These are phyloP conservation scores for Sarcophaga peregrina DNA, from an alignment of 1,140 invertebrate species.

Conservation along the genomic window DNA sequence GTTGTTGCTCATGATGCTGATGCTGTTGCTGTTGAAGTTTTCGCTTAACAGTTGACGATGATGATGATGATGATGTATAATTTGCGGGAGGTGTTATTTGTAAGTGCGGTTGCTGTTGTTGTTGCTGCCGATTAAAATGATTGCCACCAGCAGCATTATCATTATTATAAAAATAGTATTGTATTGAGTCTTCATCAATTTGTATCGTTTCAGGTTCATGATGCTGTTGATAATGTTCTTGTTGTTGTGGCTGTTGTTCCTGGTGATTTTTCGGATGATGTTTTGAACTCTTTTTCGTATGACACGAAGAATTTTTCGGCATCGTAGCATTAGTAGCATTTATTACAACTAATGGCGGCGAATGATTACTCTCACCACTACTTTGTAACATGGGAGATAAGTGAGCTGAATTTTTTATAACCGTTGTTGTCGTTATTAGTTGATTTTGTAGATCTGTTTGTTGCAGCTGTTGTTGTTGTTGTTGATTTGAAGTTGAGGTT, in stretches of 20 bases:
- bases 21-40: conserved; percentile 34
- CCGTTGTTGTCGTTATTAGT: background rate
- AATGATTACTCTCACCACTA: conserved; percentile 45
- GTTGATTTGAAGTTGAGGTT: conserved; percentile 42
- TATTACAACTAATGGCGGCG: conserved; percentile 32
- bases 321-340: background rate
- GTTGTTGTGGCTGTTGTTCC: conserved; percentile 33
- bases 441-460: conserved; percentile 38
- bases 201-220: conserved; percentile 56
- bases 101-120: conserved; percentile 43
- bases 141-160: conserved; percentile 6
- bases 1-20: background rate
- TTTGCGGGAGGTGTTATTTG: conserved; percentile 44
- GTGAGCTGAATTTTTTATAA: conserved; percentile 31
- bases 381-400: conserved; percentile 44
- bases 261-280: conserved; percentile 38
- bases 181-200: conserved; percentile 19
- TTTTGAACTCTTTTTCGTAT: conserved; percentile 32
- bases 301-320: background rate
- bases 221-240: conserved; percentile 43
- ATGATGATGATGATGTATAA: background rate
- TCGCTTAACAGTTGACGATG: background rate
- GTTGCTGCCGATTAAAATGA: conserved; percentile 24
- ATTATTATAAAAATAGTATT: background rate
- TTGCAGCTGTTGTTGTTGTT: conserved; percentile 44